Evolutionary conservation across 2,888 invertebrate species (phyloP).

Genomic region (Nipponacmea schrenckii): DNA sequence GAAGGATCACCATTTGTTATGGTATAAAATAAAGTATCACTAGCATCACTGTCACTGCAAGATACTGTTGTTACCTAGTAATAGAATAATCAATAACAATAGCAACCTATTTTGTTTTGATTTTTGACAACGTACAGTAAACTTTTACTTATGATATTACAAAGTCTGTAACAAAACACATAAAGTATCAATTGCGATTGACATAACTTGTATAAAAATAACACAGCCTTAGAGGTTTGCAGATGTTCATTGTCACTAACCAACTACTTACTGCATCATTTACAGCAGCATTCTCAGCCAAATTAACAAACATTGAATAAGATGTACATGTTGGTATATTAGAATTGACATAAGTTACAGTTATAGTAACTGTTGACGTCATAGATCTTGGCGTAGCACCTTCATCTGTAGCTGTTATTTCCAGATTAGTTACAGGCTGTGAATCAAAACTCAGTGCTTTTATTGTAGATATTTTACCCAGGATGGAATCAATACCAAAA

Average conservation of each 20-base stretch:
- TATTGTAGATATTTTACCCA: slow-evolving; percentile 36
- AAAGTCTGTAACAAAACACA: too few species aligned
- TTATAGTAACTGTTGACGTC: slow-evolving; percentile 39
- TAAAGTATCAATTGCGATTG: too few species aligned
- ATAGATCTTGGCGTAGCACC: slow-evolving; percentile 30
- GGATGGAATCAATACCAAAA: slow-evolving; percentile 37
- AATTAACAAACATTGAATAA: slow-evolving; percentile 23
- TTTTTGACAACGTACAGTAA: too few species aligned
- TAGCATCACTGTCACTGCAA: slow-evolving; percentile 42
- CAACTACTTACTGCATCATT: slow-evolving; percentile 30
- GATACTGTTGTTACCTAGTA: slow-evolving; percentile 35
- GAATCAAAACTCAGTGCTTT: slow-evolving; percentile 48
- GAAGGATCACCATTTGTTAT: slow-evolving; percentile 36
- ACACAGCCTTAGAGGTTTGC: too few species aligned
- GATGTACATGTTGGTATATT: slow-evolving; percentile 50
- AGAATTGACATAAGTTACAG: slow-evolving; percentile 55
- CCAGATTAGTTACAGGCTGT: slow-evolving; percentile 24
- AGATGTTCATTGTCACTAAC: too few species aligned
- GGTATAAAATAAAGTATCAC: slow-evolving; percentile 36
- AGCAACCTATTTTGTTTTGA: too few species aligned
- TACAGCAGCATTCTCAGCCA: slow-evolving; percentile 40
- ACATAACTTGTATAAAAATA: too few species aligned
- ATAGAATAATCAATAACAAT: neutral
- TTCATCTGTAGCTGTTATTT: slow-evolving; percentile 39
- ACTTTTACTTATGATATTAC: too few species aligned